A percentile compares a stretch with the other conserved stretches of the same genome.
Conservation (phyloP, 2,797 vertebrate genomes). For the Lithobates pipiens region DNA sequence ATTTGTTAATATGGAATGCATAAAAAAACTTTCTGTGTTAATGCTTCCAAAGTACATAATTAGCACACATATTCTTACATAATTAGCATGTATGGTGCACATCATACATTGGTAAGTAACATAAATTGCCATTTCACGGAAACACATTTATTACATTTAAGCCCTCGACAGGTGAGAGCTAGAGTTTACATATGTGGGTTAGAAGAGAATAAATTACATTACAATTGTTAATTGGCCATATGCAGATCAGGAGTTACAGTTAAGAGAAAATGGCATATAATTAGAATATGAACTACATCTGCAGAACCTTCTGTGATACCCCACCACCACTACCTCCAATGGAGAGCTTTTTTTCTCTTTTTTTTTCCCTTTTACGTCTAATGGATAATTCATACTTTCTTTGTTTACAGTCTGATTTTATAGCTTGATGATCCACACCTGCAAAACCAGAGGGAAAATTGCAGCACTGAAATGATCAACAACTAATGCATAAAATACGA, state of each 20-base stretch:
- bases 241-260: conserved; percentile 29
- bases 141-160: conserved; percentile 44
- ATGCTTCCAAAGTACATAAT: neutral
- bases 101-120: conserved; percentile 20
- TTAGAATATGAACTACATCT: conserved; percentile 26
- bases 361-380: neutral
- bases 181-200: conserved; percentile 35
- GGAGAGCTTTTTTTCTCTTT: neutral
- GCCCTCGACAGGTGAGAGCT: conserved; percentile 1
- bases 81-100: conserved; percentile 10
- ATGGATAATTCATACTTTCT: conserved; percentile 45
- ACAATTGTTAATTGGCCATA: conserved; percentile 50
- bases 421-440: conserved; percentile 42
- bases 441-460: neutral
- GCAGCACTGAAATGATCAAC: conserved; percentile 20
- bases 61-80: conserved; percentile 13
- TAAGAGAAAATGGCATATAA: conserved; percentile 40
- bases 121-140: conserved; percentile 8
- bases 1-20: neutral
- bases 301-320: conserved; percentile 10
- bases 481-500: conserved; percentile 13
- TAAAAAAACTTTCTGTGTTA: neutral
- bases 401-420: conserved; percentile 41
- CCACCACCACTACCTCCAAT: too few relatives aligned
- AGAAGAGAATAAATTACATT: conserved; percentile 52